Evolutionary conservation across 2,113 vertebrate species (phyloP), one percentile per base, ranked within the genome.

Genomic region (Actenoides hombroni): DNA sequence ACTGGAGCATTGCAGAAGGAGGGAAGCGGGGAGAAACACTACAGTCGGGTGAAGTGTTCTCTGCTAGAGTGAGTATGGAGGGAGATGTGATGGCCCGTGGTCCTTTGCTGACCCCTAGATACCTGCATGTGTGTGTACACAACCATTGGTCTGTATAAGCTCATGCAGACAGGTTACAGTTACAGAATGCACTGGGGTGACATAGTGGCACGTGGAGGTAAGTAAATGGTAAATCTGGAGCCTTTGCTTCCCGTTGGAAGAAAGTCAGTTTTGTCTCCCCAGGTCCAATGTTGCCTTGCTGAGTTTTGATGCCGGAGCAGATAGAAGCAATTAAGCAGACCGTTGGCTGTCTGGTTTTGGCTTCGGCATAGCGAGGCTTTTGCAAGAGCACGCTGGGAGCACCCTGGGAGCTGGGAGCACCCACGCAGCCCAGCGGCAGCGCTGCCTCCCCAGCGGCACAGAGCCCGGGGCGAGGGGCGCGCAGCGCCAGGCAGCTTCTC

Each of bases 91-190:
- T 35, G 33, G 13, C 14, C 29, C 65, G 49, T 24, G 18, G 8
- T 57, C 29, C 26, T 88, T 59, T 51, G 25, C 44, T 80, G 63
- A 70, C 35, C 17, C 39, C 13, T 49, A 35, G 16, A 2, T 3
- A 37, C 2, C 1, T 16, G 18, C 24, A 26, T 0, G 0, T 25
- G 26, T 21, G 18, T 60, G 81, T 78, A 67, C 40, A 68, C 25
- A 37, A 4, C 44, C 16, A 4, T 35, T 54, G 21, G 4, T 12
- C 37, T 42, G 13, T 13, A 33, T 13, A 51, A 64, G 37, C 33
- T 9, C 40, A 24, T 10, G 40, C 31, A 75, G 53, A 35, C 33
- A 48, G 53, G 48, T 65, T 71, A 33, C 25, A 60, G n/a, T 16
- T 19, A 29, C 48, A 56, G 35, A 37, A 15, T 0, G 1, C 13